Evolutionary conservation across 2,888 invertebrate species (phyloP).

Genomic region (Dastarcus helophoroides): DNA sequence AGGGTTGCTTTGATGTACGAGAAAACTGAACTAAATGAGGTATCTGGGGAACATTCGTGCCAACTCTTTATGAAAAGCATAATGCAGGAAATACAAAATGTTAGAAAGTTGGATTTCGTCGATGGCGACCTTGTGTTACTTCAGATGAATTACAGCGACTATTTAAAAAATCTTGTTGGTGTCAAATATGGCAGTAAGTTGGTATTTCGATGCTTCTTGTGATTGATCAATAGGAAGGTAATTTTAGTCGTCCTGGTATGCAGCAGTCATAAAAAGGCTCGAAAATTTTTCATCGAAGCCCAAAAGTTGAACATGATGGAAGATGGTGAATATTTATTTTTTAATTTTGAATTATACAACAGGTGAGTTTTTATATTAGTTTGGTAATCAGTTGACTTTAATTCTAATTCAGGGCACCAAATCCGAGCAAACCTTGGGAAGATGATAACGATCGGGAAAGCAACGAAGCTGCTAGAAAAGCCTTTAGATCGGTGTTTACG

Average conservation of each 20-base stretch:
- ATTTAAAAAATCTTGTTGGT: conserved; percentile 53
- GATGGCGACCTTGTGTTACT: conserved; percentile 51
- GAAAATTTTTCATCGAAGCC: conserved; percentile 89
- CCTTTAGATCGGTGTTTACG: conserved; percentile 78
- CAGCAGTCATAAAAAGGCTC: conserved; percentile 75
- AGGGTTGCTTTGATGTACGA: conserved; percentile 66
- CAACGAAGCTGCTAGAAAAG: conserved; percentile 72
- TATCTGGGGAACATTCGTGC: conserved; percentile 63
- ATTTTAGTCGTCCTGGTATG: conserved; percentile 93
- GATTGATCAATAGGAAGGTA: conserved; percentile 7
- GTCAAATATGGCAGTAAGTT: conserved; percentile 61
- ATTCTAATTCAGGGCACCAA: conserved; percentile 22
- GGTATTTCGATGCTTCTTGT: conserved; percentile 5
- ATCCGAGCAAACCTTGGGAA: conserved; percentile 71
- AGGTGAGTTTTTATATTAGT: conserved; percentile 57
- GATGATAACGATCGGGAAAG: conserved; percentile 68
- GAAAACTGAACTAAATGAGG: conserved; percentile 52
- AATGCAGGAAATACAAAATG: conserved; percentile 44
- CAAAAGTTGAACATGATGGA: conserved; percentile 91
- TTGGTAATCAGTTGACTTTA: not conserved
- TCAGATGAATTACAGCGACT: conserved; percentile 45
- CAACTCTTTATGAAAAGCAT: conserved; percentile 64
- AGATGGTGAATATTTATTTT: conserved; percentile 95
- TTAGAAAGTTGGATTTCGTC: conserved; percentile 37
- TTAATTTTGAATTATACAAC: conserved; percentile 93